Evolutionary conservation across 1,140 invertebrate genomes (phyloP).

Genomic region (Drosophila pruinosa): DNA sequence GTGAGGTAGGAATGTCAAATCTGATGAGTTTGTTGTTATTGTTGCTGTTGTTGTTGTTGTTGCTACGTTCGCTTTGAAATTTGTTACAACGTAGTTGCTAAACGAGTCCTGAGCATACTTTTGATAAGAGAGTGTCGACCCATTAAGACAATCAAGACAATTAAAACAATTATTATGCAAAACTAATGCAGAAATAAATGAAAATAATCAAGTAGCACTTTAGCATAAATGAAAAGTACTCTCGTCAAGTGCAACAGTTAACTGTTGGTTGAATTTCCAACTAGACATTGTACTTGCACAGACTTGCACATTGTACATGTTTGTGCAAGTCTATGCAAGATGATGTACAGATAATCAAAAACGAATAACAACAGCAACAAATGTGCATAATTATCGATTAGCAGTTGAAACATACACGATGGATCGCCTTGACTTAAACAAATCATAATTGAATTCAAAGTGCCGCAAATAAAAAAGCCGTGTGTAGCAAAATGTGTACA

Average conservation of each 20-base stretch:
- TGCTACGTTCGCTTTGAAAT: not conserved
- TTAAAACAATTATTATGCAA: not conserved
- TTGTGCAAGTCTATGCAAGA: not conserved
- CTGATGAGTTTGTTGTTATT: conserved; percentile 16
- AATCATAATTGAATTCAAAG: not conserved
- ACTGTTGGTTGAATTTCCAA: not conserved
- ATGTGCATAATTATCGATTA: conserved; percentile 15
- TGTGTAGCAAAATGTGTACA: conserved; percentile 15
- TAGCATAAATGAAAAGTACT: not conserved
- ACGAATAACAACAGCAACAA: not conserved
- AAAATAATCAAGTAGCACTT: no score
- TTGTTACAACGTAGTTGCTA: not conserved
- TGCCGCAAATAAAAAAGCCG: not conserved
- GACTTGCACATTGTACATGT: not conserved
- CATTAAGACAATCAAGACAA: not conserved
- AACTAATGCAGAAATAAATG: not conserved
- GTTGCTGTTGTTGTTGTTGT: not conserved
- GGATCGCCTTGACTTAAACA: not conserved
- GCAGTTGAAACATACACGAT: not conserved
- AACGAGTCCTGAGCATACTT: not conserved
- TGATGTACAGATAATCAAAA: not conserved
- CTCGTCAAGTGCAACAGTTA: not conserved
- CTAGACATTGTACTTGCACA: not conserved
- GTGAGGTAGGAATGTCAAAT: conserved; percentile 14
- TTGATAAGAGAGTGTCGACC: not conserved